A percentile compares a stretch with the other conserved stretches of the same genome.
Evolutionary conservation across 2,888 invertebrate genomes (phyloP).

Genomic region (Dorcus hopei): DNA sequence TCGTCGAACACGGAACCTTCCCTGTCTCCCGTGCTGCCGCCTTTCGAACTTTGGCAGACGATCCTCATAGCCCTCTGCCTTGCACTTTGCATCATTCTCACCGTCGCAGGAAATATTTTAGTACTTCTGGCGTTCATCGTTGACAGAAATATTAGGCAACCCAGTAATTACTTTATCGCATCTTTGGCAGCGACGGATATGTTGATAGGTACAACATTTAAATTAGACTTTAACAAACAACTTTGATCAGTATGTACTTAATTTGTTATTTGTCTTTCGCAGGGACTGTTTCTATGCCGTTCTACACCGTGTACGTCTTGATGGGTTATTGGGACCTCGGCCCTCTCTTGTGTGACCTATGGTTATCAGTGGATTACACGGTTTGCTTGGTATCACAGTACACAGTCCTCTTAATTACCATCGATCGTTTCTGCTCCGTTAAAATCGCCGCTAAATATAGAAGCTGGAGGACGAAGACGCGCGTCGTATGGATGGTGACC

Average conservation of each 20-base stretch:
- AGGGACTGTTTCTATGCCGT: conserved; percentile 97
- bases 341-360: conserved; percentile 91
- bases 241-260: background rate
- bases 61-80: conserved; percentile 84
- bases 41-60: conserved; percentile 88
- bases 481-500: conserved; percentile 93
- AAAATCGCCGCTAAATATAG: conserved; percentile 97
- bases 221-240: no score
- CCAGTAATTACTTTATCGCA: conserved; percentile 99
- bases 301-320: conserved; percentile 96
- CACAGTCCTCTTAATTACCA: conserved; percentile 96
- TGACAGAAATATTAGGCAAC: conserved; percentile 89
- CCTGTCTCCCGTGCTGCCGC: conserved; percentile 64
- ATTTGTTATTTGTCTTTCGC: conserved; percentile 32
- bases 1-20: conserved; percentile 30
- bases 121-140: conserved; percentile 93
- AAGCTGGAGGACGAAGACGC: conserved; percentile 92
- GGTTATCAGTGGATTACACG: conserved; percentile 98
- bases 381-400: conserved; percentile 99
- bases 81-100: conserved; percentile 84
- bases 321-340: conserved; percentile 97
- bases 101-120: conserved; percentile 92
- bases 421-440: conserved; percentile 97
- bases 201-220: conserved; percentile 73
- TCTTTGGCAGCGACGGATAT: conserved; percentile 96